Evolutionary conservation across 2,888 invertebrate species (phyloP).

Genomic region (Amiota minor): DNA sequence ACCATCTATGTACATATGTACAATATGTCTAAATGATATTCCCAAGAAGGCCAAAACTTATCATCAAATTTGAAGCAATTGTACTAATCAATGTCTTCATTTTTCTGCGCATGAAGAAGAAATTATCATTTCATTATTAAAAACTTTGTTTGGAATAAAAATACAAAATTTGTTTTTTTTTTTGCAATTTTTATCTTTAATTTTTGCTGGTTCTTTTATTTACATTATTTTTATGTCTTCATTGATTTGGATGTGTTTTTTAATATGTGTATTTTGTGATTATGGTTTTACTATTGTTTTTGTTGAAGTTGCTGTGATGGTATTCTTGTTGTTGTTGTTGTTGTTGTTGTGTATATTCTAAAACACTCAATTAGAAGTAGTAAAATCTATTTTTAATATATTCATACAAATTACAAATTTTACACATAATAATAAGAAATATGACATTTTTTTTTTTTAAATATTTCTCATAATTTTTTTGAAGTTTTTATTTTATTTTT

Average conservation of each 20-base stretch:
- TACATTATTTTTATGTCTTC: too few species aligned
- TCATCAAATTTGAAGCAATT: too few species aligned
- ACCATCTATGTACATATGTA: too few species aligned
- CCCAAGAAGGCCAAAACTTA: too few species aligned
- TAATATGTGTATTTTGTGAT: constrained; percentile 33
- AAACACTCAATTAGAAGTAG: constrained; percentile 18
- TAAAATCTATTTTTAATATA: constrained; percentile 38
- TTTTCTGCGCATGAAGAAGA: too few species aligned
- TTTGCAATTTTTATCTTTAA: too few species aligned
- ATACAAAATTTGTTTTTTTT: background rate
- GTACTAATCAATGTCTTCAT: too few species aligned
- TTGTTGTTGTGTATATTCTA: background rate
- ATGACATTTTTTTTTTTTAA: constrained; percentile 20
- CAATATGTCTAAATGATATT: too few species aligned
- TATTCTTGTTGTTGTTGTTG: background rate
- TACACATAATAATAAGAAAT: constrained; percentile 30
- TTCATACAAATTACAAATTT: constrained; percentile 43
- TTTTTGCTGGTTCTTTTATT: too few species aligned
- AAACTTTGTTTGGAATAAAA: too few species aligned
- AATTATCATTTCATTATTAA: too few species aligned
- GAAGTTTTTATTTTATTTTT: constrained; percentile 20
- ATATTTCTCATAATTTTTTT: constrained; percentile 14
- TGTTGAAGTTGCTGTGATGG: background rate
- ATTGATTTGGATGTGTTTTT: background rate
- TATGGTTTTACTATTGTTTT: background rate